Conservation (phyloP, 2,797 vertebrate genomes). For the Microhierax caerulescens region DNA sequence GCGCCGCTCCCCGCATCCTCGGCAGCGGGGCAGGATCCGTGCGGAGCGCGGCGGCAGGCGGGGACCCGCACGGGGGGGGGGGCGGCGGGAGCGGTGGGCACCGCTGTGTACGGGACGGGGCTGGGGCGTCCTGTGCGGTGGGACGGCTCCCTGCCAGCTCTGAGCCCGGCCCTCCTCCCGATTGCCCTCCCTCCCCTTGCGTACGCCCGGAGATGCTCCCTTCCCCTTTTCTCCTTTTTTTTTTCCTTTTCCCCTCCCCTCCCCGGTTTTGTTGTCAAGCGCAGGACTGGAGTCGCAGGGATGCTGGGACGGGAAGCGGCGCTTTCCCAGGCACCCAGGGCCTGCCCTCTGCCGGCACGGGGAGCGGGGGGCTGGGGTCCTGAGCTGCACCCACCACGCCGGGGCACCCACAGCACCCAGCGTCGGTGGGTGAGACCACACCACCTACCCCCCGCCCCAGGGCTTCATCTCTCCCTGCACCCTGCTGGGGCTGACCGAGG, state of each 20-base stretch:
- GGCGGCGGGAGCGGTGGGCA: not conserved
- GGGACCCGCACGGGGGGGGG: no score
- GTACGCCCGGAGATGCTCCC: not conserved
- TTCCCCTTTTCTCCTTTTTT: not conserved
- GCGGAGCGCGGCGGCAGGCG: not conserved
- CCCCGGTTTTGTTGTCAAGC: not conserved
- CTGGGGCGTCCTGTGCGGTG: not conserved
- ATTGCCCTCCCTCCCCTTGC: not conserved
- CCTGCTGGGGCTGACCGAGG: not conserved
- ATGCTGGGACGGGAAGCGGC: conserved; percentile 19
- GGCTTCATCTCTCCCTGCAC: not conserved
- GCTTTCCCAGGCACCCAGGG: not conserved
- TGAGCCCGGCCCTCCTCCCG: not conserved
- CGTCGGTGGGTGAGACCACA: not conserved
- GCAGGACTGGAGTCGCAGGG: conserved; percentile 6
- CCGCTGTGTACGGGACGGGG: not conserved
- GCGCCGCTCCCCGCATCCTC: not conserved
- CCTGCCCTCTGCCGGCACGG: not conserved
- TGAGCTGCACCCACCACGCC: not conserved
- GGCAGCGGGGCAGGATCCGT: not conserved
- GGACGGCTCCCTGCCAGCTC: not conserved
- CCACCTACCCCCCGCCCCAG: no score
- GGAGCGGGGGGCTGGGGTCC: not conserved
- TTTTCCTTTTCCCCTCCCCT: no score
- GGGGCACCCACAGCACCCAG: not conserved